Evolutionary conservation across 1,140 invertebrate species (phyloP), one percentile per base, ranked within the genome.

Genomic region (Pogonomyrmex barbatus): DNA sequence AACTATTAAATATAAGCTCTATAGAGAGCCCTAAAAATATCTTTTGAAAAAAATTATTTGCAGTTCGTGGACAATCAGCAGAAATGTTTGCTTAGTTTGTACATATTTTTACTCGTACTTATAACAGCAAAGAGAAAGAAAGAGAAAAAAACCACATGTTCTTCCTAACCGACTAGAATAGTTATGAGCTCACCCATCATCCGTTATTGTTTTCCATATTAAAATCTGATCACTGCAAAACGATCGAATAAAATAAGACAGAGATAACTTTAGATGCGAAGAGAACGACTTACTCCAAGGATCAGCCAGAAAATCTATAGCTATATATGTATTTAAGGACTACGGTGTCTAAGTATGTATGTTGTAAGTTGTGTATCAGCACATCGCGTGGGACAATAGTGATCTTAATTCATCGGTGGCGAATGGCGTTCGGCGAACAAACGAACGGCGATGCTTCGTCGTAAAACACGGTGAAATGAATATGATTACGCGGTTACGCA

Each of bases 351-450:
- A 91, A 90, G 76, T 91, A 91, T 91, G 88, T 91, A 91, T 87
- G 87, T 91, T 79, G 87, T 91, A 88, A 91, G 90, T 87, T 91
- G 88, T 91, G 88, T 91, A 88, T 91, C 91, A 87, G 90, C 87
- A 91, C 85, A 85, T 88, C 71, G 85, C 90, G 73, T 87, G 89
- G 81, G 42, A 82, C 63, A 52, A 79, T 88, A 89, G 90, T 63
- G 84, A 91, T 87, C 42, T 24, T 58, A 85, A 88, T 73, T 30
- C 62, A 85, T 81, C 81, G 82, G 68, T 54, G 65, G 77, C 70
- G 39, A 81, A 86, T 62, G 73, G 65, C 76, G 68, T 78, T 73
- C 8, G 39, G 17, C 68, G 58, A 84, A 10, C 24, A 39, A 75
- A 60, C 36, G n/a, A 86, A 33, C 50, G 79, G 65, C 58, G 52